Evolutionary conservation across 2,888 invertebrate genomes (phyloP).

Genomic region (Agyllia agylla): DNA sequence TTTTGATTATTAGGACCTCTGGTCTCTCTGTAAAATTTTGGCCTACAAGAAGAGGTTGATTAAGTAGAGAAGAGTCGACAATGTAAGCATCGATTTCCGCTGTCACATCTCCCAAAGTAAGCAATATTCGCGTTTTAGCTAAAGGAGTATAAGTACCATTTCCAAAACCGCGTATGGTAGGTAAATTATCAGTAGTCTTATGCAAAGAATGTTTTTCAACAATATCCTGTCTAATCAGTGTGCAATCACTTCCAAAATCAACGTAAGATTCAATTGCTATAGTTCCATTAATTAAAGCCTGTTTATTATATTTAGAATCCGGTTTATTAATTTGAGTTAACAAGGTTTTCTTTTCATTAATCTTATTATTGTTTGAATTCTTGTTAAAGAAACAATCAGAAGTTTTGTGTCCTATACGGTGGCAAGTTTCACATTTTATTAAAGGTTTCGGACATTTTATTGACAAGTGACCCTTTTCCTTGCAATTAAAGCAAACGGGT

Average conservation of each 20-base stretch:
- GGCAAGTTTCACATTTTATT: background rate
- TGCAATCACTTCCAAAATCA: slow-evolving; percentile 12
- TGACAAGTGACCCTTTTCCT: background rate
- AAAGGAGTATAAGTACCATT: background rate
- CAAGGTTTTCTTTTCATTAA: background rate
- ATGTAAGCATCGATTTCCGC: background rate
- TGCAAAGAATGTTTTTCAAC: background rate
- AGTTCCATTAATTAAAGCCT: background rate
- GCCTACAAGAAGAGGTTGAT: background rate
- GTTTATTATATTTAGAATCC: background rate
- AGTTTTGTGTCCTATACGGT: background rate
- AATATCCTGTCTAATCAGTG: background rate
- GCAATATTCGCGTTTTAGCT: background rate
- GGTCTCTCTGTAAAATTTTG: background rate
- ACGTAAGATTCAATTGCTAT: background rate
- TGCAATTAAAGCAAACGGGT: background rate
- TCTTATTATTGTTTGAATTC: background rate
- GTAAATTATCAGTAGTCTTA: background rate
- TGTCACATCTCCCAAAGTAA: background rate
- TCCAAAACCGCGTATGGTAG: background rate
- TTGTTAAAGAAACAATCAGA: background rate
- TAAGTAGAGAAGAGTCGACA: background rate
- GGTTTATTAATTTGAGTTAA: background rate
- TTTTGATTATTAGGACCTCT: background rate
- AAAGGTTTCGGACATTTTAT: background rate